Conservation (phyloP, 2,797 vertebrate genomes). For the Synanceia verrucosa region DNA sequence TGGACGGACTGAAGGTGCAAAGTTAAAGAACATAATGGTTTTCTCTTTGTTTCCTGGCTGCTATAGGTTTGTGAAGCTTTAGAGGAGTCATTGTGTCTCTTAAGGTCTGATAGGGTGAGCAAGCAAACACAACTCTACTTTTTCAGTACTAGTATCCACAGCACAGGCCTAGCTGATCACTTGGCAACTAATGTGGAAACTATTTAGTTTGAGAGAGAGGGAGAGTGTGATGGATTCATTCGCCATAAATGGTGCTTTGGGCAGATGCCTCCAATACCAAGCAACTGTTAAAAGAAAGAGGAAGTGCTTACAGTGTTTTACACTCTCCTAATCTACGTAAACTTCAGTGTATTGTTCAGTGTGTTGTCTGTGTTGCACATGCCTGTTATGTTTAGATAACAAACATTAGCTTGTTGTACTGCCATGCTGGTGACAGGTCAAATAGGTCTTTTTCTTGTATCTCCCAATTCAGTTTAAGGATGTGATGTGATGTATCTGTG, state of each 20-base stretch:
- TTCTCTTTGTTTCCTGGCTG: not conserved
- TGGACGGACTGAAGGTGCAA: not conserved
- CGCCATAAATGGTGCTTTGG: slow-evolving; percentile 68
- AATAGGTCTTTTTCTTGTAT: not conserved
- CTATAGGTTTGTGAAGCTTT: not conserved
- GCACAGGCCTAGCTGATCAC: slow-evolving; percentile 48
- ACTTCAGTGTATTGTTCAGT: not conserved
- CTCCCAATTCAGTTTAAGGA: no score
- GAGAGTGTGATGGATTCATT: slow-evolving; percentile 42
- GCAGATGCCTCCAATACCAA: slow-evolving; percentile 26
- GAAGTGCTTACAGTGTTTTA: slow-evolving; percentile 18
- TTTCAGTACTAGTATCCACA: slow-evolving; percentile 2
- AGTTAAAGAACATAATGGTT: not conserved
- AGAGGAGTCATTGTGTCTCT: not conserved
- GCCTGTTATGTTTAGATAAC: slow-evolving; percentile 22
- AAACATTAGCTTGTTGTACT: slow-evolving; percentile 13
- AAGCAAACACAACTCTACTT: not conserved
- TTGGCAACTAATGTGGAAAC: slow-evolving; percentile 71
- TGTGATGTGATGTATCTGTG: no score
- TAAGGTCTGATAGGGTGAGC: not conserved
- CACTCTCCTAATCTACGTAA: not conserved
- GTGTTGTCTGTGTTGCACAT: not conserved
- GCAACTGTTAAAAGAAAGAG: slow-evolving; percentile 33
- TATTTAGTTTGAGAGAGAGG: slow-evolving; percentile 58
- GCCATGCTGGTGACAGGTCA: not conserved